These are phyloP conservation scores for Amphiduros pacificus DNA, from an alignment of 2,888 invertebrate genomes.

Conservation along the genomic window DNA sequence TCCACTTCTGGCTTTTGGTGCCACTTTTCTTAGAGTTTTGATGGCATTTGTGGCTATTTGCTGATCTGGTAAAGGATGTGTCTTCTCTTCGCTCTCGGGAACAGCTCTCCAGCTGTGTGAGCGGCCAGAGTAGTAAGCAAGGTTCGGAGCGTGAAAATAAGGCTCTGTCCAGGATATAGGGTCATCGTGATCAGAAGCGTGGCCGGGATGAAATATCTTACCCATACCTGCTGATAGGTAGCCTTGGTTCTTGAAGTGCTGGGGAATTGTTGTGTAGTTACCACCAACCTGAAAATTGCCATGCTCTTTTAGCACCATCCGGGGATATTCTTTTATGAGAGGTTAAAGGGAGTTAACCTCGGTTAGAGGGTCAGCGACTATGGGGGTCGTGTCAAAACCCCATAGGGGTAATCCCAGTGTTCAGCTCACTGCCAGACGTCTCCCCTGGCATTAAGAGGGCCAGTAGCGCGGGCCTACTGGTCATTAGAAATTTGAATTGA, in stretches of 20 bases:
- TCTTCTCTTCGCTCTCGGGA: conserved; percentile 23
- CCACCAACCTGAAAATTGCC: neutral
- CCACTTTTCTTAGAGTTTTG: conserved; percentile 15
- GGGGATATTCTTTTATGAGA: too few species aligned
- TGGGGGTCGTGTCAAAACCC: too few species aligned
- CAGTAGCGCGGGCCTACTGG: too few species aligned
- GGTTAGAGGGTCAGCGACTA: too few species aligned
- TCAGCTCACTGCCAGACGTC: too few species aligned
- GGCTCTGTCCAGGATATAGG: conserved; percentile 38
- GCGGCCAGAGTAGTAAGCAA: conserved; percentile 12
- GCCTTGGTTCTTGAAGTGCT: conserved; percentile 26
- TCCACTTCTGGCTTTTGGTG: conserved; percentile 6
- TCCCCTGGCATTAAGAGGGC: too few species aligned
- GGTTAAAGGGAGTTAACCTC: too few species aligned
- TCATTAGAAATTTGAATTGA: too few species aligned
- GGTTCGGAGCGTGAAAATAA: conserved; percentile 30
- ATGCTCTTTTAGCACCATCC: too few species aligned
- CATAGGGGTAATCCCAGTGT: too few species aligned
- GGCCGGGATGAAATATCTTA: conserved; percentile 28
- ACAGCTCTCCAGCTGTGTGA: conserved; percentile 22
- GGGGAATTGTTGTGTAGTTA: conserved; percentile 27
- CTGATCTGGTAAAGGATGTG: conserved; percentile 27
- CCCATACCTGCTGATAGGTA: conserved; percentile 22
- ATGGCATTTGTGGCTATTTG: conserved; percentile 25
- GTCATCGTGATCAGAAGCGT: conserved; percentile 62